Evolutionary conservation across 2,888 invertebrate genomes (phyloP), one percentile per base, ranked within the genome.

Genomic region (Habroteleia sp.): DNA sequence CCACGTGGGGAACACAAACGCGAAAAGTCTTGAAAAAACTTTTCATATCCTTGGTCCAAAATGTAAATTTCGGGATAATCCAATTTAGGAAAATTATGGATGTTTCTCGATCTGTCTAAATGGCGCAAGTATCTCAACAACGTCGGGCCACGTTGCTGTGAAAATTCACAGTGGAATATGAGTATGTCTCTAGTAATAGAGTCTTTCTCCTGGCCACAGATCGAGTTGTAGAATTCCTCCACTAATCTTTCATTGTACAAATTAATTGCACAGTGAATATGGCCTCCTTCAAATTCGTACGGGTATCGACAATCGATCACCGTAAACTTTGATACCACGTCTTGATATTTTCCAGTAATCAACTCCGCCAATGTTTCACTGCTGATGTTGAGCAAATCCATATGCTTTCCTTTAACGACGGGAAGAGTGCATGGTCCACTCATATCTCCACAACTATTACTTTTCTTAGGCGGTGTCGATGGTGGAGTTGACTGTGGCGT

Each of bases 151-250:
- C 99, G 91, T 89, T 98, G 96, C 60, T 96, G 94, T 0, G 98
- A 98, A 90, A 98, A 99, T 89, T 99, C 99, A 89, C 99, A 99
- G 88, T 99, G 99, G 89, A 99, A 98, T 20, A 20, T 20, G 5
- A 20, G 2, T 20, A 20, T 20, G 5, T 20, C 3, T 20, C 5
- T 20, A 5, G 2, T 20, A n/a, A n/a, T n/a, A n/a, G n/a, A n/a
- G n/a, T n/a, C n/a, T n/a, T n/a, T n/a, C n/a, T n/a, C n/a, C n/a
- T n/a, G n/a, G 20, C 20, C 20, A 2, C 2, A 20, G 2, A 5
- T 5, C 2, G 3, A 3, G 5, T 20, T 84, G 66, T 95, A 91
- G 78, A 91, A 90, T 74, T 91, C 89, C 73, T 92, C 89, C 6
- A 98, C 91, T 77, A 94, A 93, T 0, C 95, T 93, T 76, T 93